Evolutionary conservation across 2,888 invertebrate genomes (phyloP).

Genomic region (Drepana falcataria): DNA sequence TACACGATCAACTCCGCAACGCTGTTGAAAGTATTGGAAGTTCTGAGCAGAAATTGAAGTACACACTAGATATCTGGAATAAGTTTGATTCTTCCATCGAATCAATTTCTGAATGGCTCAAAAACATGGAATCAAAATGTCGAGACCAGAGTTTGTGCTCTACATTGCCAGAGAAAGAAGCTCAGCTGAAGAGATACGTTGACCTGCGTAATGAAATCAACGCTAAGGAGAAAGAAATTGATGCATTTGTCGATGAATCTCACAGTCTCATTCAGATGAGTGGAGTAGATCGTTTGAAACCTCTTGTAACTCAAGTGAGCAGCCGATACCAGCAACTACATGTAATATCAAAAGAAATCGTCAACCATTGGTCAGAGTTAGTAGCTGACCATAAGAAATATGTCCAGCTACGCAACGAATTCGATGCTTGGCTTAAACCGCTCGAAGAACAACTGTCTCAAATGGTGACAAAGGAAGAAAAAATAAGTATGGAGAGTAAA

Average conservation of each 20-base stretch:
- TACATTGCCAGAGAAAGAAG: conserved; percentile 88
- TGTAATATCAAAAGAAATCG: conserved; percentile 89
- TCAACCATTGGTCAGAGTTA: conserved; percentile 89
- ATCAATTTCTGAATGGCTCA: conserved; percentile 90
- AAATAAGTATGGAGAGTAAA: conserved; percentile 82
- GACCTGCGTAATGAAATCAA: conserved; percentile 87
- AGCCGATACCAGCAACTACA: conserved; percentile 90
- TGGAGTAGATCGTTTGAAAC: conserved; percentile 90
- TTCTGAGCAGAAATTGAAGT: conserved; percentile 85
- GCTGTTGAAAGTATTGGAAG: conserved; percentile 83
- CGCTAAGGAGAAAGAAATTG: conserved; percentile 90
- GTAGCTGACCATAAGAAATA: conserved; percentile 91
- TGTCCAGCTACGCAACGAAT: conserved; percentile 85
- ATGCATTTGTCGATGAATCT: conserved; percentile 93
- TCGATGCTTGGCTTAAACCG: conserved; percentile 87
- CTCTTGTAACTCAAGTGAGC: conserved; percentile 92
- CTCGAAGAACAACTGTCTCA: conserved; percentile 83
- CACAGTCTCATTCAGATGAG: conserved; percentile 90
- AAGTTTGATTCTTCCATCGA: conserved; percentile 91
- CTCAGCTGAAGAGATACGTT: conserved; percentile 84
- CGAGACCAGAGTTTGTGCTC: conserved; percentile 91
- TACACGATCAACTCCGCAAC: conserved; percentile 82
- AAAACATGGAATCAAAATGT: conserved; percentile 89
- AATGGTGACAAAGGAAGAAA: conserved; percentile 81
- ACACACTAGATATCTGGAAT: conserved; percentile 89